Conservation (phyloP, 2,888 invertebrate genomes). For the Aphelenchoides bicaudatus region DNA sequence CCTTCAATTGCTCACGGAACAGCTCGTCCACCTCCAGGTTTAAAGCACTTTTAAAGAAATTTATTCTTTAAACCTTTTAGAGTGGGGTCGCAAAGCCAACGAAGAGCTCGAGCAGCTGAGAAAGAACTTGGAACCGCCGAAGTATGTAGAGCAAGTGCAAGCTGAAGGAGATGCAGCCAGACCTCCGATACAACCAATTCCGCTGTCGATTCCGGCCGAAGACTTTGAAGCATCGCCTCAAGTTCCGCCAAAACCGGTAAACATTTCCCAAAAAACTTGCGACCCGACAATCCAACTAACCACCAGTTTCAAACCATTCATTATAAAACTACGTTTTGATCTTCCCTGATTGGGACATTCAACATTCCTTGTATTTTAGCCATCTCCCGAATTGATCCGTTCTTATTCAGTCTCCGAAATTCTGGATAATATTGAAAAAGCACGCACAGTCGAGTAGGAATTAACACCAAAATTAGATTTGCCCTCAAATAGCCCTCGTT, state of each 20-base stretch:
- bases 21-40: constrained; percentile 54
- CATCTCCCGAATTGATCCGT: constrained; percentile 4
- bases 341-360: too few relatives aligned
- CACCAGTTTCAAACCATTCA: too few relatives aligned
- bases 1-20: constrained; percentile 46
- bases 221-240: constrained; percentile 13
- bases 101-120: constrained; percentile 59
- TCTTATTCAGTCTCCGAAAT: constrained; percentile 12
- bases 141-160: constrained; percentile 57
- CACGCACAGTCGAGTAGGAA: too few relatives aligned
- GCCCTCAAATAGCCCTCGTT: too few relatives aligned
- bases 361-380: too few relatives aligned
- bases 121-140: constrained; percentile 59
- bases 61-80: too few relatives aligned
- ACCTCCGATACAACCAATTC: constrained; percentile 44
- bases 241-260: constrained; percentile 8
- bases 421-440: constrained; percentile 9
- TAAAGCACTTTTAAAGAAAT: too few relatives aligned
- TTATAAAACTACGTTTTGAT: too few relatives aligned
- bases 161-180: constrained; percentile 53
- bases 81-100: constrained; percentile 60
- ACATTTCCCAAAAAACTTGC: background rate
- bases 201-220: constrained; percentile 19
- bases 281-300: too few relatives aligned
- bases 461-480: too few relatives aligned